Evolutionary conservation across 2,797 vertebrate species (phyloP), one percentile per base, ranked within the genome.

Genomic region (Odontamblyopus lacepedii): DNA sequence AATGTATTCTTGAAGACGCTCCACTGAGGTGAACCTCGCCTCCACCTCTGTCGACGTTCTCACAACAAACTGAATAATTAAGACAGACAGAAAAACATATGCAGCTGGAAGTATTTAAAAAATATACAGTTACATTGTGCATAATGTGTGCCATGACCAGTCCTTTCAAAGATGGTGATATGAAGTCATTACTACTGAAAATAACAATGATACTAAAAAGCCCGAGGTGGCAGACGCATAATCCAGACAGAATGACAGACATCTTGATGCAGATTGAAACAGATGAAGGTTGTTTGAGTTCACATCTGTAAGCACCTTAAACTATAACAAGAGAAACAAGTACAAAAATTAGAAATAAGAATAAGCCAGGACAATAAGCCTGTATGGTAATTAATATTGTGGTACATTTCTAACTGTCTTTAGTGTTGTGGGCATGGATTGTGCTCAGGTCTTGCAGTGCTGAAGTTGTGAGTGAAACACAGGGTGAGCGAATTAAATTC

Each of bases 91-190:
- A 23, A 19, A 55, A 18, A 67, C 13, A 50, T 23, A 16, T 12
- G 15, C 8, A 62, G 15, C 5, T 59, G 1, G 0, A 2, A 29
- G n/a, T 27, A 3, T 65, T 62, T 11, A 0, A 0, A 64, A 19
- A 38, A 67, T 5, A 56, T 59, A 6, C 13, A 6, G 23, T 60
- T 29, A 60, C 57, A 26, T 27, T 57, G 55, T 13, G 69, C 89
- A 96, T 94, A 27, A 93, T 94, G 60, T 95, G 96, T 56, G 95
- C 94, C 63, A 95, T 55, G 0, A 92, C 93, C 79, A 96, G 84
- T 74, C 94, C 95, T 87, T 95, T 96, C 63, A 91, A 75, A 26
- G 95, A 57, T 16, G 16, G 4, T 12, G 91, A 71, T 35, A 70
- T 92, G 1, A 81, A 4, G 0, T 79, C 72, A 5, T 80, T 87